Evolutionary conservation across 2,888 invertebrate species (phyloP), one percentile per base, ranked within the genome.

Genomic region (Eupithecia dodoneata): DNA sequence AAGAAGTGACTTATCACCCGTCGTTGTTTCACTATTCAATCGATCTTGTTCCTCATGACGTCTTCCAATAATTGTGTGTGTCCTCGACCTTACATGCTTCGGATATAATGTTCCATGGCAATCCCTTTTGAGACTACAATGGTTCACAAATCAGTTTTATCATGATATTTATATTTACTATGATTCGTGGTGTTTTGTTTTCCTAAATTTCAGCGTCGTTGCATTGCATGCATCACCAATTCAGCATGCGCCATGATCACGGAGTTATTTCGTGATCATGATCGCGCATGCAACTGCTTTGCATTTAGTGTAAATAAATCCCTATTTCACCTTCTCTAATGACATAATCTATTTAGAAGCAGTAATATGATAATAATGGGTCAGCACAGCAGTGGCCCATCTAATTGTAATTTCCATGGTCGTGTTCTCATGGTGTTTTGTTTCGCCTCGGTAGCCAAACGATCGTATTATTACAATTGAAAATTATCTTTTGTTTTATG

Each of bases 321-420:
- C 44, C 12, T 45, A 70, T 18, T n/a, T 10, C 18, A 45, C 18
- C 47, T 66, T 52, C 71, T 73, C 7, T 78, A 82, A 80, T 75
- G 67, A 74, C 73, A 76, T 81, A 81, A 82, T 80, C 76, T 76
- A 72, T 73, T 77, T 73, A 42, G 52, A 72, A 72, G 73, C n/a
- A 79, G 76, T 81, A 81, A 81, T 81, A 76, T 69, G 79, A 80
- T 82, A 82, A 82, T 82, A 71, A 79, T 80, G 74, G 78, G 75
- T 65, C 73, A 71, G 67, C 65, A 55, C 71, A 66, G 67, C 45
- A 45, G 78, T 77, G 76, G 72, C 80, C 72, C 78, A 75, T 76
- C 78, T 81, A 80, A 80, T 82, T 81, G 73, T 79, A 73, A 77
- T 79, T 76, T 77, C 79, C 76, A 79, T 79, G 74, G 71, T 30